Base-by-base conservation (phyloP, 2,113 vertebrate genomes). In the Phyllopteryx taeniolatus region DNA sequence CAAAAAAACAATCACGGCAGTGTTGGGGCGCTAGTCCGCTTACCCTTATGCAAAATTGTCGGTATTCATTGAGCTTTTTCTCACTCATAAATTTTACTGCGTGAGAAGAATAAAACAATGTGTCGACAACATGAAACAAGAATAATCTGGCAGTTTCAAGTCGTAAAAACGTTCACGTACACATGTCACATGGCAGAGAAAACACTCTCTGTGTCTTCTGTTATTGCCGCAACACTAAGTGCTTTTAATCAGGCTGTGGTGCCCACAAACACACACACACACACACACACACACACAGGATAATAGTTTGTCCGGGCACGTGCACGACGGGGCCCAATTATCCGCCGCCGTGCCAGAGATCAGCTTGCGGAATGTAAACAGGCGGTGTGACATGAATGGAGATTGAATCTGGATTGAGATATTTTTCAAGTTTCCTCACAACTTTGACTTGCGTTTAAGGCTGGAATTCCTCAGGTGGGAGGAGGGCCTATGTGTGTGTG, bases 141-240 rank as follows among this genome's bases (percentile, higher is more conserved):
- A 82, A 85, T 89, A 77, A 89, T 89, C 81, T 74, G 17, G 0
- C 43, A 82, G 79, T 75, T 86, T 88, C 83, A 85, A 8, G 83
- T 79, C 81, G 86, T 82, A 69, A 46, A 35, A 81, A 70, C 22
- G 46, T 80, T 74, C 85, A 76, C 15, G 77, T 75, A 70, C 73
- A 77, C 20, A 27, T 27, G 67, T 79, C 87, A 86, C 82, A 82
- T 73, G 74, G 74, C 66, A 72, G 13, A 33, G 13, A 79, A 84
- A 82, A 77, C 78, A 72, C 57, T 27, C 31, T 35, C 13, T 60
- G 33, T 43, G 46, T 67, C 49, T n/a, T 76, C 60, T 80, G 64
- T 75, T 73, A 63, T 71, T 79, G 63, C 63, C 73, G 54, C 69
- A 69, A 17, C 64, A 71, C 73, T 61, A 5, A 59, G 13, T 54